Conservation (phyloP, 1,140 invertebrate genomes). For the Drosophila busckii region DNA sequence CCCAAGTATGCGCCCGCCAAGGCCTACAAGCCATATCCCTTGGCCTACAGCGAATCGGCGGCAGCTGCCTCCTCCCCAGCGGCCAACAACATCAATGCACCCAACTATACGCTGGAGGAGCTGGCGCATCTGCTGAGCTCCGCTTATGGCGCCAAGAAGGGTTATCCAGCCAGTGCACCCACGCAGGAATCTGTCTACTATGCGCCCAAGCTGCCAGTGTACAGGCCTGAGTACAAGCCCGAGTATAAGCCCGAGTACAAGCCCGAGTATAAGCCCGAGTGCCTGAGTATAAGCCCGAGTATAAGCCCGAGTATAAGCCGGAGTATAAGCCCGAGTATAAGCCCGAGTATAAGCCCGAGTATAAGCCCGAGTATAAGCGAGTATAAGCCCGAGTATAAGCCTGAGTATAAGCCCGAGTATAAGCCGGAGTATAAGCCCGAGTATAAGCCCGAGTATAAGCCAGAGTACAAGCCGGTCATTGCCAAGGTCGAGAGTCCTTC, state of each 20-base stretch:
- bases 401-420: background rate
- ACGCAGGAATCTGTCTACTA: constrained; percentile 36
- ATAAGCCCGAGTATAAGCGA: no score
- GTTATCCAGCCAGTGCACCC: constrained; percentile 24
- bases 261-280: constrained; percentile 3
- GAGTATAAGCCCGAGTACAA: background rate
- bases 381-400: background rate
- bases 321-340: no score
- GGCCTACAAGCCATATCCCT: constrained; percentile 42
- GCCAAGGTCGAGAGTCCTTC: constrained; percentile 20
- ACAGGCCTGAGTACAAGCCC: no score
- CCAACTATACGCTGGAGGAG: constrained; percentile 62
- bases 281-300: constrained; percentile 8
- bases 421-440: background rate
- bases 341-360: background rate
- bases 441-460: constrained; percentile 2
- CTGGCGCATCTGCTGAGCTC: constrained; percentile 54
- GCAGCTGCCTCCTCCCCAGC: constrained; percentile 21
- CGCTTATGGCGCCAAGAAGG: constrained; percentile 48
- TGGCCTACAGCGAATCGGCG: constrained; percentile 33
- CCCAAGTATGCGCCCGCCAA: constrained; percentile 39
- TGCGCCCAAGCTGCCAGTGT: constrained; percentile 9
- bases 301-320: constrained; percentile 3
- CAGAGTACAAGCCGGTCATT: constrained; percentile 10
- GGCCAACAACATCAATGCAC: constrained; percentile 39